Evolutionary conservation across 2,797 vertebrate species (phyloP).

Genomic region (Onychomys torridus): DNA sequence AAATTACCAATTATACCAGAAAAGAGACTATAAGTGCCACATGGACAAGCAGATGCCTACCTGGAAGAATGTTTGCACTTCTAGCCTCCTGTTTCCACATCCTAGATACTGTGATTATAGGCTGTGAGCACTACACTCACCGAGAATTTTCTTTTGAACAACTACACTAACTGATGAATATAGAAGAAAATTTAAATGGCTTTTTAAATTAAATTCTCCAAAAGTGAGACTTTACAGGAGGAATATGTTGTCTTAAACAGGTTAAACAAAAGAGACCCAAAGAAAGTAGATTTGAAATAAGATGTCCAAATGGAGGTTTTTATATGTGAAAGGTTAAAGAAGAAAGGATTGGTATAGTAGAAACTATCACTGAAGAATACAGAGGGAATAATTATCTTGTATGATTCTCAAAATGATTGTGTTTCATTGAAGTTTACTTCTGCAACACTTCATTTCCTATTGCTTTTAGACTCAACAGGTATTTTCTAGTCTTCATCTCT

Average conservation of each 20-base stretch:
- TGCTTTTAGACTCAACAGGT: not conserved
- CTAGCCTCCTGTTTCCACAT: not conserved
- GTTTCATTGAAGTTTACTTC: not conserved
- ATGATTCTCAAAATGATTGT: not conserved
- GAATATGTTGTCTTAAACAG: not conserved
- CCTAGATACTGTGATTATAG: not conserved
- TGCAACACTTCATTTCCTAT: not conserved
- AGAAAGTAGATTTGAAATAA: not conserved
- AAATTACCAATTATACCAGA: not conserved
- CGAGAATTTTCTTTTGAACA: conserved; percentile 19
- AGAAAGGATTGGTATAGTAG: not conserved
- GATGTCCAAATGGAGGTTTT: not conserved
- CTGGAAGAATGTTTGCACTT: not conserved
- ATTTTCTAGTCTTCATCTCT: conserved; percentile 1
- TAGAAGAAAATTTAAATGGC: not conserved
- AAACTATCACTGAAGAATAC: conserved; percentile 35
- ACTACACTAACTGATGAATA: conserved; percentile 10
- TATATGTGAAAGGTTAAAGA: conserved; percentile 50
- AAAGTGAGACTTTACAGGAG: conserved; percentile 28
- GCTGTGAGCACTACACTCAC: not conserved
- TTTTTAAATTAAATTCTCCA: not conserved
- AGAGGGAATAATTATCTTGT: not conserved
- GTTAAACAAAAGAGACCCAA: not conserved
- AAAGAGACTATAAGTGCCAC: conserved; percentile 1
- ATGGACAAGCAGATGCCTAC: not conserved